These are phyloP conservation scores for Blera fallax DNA, from an alignment of 2,888 invertebrate genomes.

Conservation along the genomic window DNA sequence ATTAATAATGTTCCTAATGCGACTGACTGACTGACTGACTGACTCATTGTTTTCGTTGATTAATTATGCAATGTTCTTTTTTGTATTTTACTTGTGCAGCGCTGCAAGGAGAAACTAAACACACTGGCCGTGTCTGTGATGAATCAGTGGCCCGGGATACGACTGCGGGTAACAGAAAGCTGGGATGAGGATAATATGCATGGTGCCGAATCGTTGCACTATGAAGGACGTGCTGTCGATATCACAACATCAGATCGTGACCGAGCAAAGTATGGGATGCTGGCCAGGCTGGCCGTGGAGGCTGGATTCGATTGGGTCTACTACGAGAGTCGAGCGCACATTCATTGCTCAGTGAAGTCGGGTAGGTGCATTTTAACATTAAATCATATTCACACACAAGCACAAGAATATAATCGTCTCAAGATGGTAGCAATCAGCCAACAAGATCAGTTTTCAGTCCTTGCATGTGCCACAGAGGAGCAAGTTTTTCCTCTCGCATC, in stretches of 20 bases:
- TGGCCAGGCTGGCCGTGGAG: conserved; percentile 96
- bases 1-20: conserved; percentile 16
- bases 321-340: conserved; percentile 96
- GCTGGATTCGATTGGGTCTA: conserved; percentile 99
- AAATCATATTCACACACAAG: conserved; percentile 58
- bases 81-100: conserved; percentile 85
- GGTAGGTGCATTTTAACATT: conserved; percentile 85
- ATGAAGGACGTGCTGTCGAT: conserved; percentile 98
- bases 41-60: conserved; percentile 17
- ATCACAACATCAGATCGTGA: conserved; percentile 97
- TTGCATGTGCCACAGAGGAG: conserved; percentile 24
- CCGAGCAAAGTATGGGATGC: conserved; percentile 96
- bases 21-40: conserved; percentile 4
- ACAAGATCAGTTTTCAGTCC: conserved; percentile 45
- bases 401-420: not conserved
- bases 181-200: conserved; percentile 95
- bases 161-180: conserved; percentile 95
- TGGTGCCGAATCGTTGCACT: conserved; percentile 92
- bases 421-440: conserved; percentile 71
- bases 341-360: conserved; percentile 98
- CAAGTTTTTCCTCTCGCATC: conserved; percentile 38
- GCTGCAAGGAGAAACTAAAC: conserved; percentile 97
- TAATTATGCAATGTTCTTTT: conserved; percentile 24
- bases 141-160: conserved; percentile 99
- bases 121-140: conserved; percentile 97